phyloP scores from a whole-genome alignment of 2,888 invertebrate species.

The Congeria kusceri region DNA sequence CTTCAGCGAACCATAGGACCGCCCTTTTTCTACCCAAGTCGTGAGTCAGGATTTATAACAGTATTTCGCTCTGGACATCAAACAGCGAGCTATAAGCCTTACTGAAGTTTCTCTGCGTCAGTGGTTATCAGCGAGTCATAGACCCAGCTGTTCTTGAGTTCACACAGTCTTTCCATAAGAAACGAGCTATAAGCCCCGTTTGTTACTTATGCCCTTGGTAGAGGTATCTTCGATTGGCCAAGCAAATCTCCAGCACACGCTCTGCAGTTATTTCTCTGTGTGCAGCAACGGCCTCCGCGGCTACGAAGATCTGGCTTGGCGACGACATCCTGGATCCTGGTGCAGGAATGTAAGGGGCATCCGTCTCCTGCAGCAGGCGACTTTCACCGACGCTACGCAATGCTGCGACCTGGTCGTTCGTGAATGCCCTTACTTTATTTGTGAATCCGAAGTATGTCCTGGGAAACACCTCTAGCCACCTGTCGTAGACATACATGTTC shows the following conservation, averaged over 20 bases:
- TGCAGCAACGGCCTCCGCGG: not conserved
- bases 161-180: too few species aligned
- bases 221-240: too few species aligned
- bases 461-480: slow-evolving; percentile 4
- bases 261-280: not conserved
- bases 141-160: too few species aligned
- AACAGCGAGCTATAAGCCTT: too few species aligned
- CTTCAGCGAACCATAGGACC: too few species aligned
- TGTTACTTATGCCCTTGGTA: too few species aligned
- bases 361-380: slow-evolving; percentile 7
- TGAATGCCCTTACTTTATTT: not conserved
- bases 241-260: not conserved
- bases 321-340: not conserved
- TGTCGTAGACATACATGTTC: not conserved
- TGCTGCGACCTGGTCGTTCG: not conserved
- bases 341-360: not conserved
- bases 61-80: too few species aligned
- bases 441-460: slow-evolving; percentile 3
- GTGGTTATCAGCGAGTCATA: too few species aligned
- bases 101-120: too few species aligned
- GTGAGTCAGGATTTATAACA: too few species aligned
- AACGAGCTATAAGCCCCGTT: too few species aligned
- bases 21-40: too few species aligned
- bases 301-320: not conserved
- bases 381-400: not conserved